Conservation (phyloP, 2,113 vertebrate genomes). For the Nettapus auritus region DNA sequence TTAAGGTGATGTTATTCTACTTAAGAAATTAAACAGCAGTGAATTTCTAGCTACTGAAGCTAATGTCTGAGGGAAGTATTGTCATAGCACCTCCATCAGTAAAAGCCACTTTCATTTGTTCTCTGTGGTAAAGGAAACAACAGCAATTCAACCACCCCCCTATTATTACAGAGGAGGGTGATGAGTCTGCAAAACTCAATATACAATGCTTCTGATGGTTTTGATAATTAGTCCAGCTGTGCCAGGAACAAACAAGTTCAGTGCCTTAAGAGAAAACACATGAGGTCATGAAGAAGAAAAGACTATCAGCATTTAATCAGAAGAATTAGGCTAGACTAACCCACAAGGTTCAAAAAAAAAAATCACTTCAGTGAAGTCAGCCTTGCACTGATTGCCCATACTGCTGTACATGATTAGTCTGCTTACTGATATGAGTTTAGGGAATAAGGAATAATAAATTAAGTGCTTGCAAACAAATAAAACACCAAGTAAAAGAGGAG, state of each 20-base stretch:
- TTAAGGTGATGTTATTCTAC: background rate
- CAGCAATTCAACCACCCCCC: background rate
- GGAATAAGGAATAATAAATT: background rate
- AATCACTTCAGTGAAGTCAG: background rate
- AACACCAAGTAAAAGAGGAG: background rate
- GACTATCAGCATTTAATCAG: background rate
- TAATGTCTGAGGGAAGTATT: background rate
- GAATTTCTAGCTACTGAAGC: background rate
- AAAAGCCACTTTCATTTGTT: background rate
- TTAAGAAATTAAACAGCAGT: background rate
- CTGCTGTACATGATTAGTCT: background rate
- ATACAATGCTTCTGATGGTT: background rate
- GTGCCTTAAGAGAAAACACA: background rate
- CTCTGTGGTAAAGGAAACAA: background rate
- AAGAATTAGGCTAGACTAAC: background rate
- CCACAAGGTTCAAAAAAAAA: background rate
- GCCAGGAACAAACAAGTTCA: background rate
- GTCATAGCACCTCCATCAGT: background rate
- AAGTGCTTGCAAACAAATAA: background rate
- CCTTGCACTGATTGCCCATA: background rate
- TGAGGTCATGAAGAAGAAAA: background rate
- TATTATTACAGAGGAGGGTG: background rate
- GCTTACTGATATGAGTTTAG: accelerated
- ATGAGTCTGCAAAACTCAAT: background rate
- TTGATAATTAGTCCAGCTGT: background rate